These are phyloP conservation scores for Lithophane leautieri DNA, from an alignment of 2,888 invertebrate genomes.

Conservation along the genomic window DNA sequence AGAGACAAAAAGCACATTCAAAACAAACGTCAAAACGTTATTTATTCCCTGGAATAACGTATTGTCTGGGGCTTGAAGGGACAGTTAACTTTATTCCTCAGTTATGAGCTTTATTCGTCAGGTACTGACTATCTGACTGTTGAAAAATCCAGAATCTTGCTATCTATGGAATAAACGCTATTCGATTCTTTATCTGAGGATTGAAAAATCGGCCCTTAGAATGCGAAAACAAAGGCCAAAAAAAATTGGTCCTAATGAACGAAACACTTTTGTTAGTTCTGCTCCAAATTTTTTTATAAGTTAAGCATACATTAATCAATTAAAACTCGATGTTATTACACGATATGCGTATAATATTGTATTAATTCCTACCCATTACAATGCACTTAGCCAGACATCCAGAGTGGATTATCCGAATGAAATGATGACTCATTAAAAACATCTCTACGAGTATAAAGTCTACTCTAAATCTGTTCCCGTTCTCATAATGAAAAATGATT, in stretches of 20 bases:
- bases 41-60: no score
- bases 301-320: neutral
- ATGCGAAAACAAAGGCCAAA: no score
- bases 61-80: no score
- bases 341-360: slow-evolving; percentile 9
- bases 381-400: slow-evolving; percentile 47
- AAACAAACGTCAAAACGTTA: no score
- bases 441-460: slow-evolving; percentile 34
- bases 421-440: slow-evolving; percentile 53
- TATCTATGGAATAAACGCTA: no score
- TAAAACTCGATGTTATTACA: neutral
- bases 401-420: slow-evolving; percentile 47
- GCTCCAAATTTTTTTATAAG: neutral
- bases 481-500: slow-evolving; percentile 63
- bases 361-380: neutral
- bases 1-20: no score
- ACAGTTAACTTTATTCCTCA: no score
- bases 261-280: neutral
- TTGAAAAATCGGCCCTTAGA: no score
- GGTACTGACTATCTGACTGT: no score
- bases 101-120: no score
- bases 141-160: no score
- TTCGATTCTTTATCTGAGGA: no score
- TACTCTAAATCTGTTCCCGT: slow-evolving; percentile 59
- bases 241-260: neutral